Evolutionary conservation across 2,797 vertebrate species (phyloP), one percentile per base, ranked within the genome.

Genomic region (Phalloptychus januarius): DNA sequence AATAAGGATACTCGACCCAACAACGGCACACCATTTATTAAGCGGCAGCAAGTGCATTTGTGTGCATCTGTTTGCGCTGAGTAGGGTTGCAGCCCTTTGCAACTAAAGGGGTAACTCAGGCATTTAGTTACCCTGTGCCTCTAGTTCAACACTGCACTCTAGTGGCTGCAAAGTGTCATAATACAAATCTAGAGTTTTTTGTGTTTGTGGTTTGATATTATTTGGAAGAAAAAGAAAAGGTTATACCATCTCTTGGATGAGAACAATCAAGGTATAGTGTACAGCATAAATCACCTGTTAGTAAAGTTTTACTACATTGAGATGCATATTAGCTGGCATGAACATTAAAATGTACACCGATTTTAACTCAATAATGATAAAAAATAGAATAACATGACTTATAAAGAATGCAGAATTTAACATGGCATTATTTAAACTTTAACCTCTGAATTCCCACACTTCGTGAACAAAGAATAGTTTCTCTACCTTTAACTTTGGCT

Each of bases 131-230:
- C 74, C 15, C 50, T 31, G 86, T 78, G 92, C 91, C 83, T 81
- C 83, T 85, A 91, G 91, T 91, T 91, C 93, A 93, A 94, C 90
- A 93, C 93, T 94, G 92, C 91, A 79, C 92, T 91, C 94, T 82
- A 88, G 91, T 89, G 94, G 93, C 86, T 33, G 71, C 7, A 79
- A 69, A 38, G 18, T 45, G 36, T n/a, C 85, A 83, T 50, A 67
- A 77, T 77, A 6, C 28, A 31, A 75, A 77, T 38, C 63, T 33
- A 69, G 82, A 77, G 25, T 77, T 31, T 71, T 33, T 18, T 61
- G 1, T 61, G 28, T 31, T 58, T 58, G 15, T 61, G 31, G 5
- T 61, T 33, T 61, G 58, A 33, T 61, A 2, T 33, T 80, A 58
- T 50, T 11, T 73, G 72, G 28, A 1, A 70, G 20, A 8, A 50